Percentiles rank a stretch among this genome's conserved stretches.
Evolutionary conservation across 2,113 vertebrate genomes (phyloP).

Genomic region (Neogobius melanostomus): DNA sequence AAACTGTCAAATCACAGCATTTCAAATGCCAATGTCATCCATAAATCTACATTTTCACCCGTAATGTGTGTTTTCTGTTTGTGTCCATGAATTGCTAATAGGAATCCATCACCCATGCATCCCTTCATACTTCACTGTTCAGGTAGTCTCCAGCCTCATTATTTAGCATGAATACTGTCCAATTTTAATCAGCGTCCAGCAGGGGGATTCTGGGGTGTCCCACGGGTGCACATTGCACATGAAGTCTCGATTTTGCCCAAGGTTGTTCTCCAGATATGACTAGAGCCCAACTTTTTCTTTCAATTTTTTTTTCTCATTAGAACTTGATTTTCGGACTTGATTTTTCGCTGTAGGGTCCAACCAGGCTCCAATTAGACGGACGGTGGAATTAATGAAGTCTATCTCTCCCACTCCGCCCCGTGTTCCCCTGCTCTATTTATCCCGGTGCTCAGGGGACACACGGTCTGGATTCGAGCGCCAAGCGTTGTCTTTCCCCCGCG

Average conservation of each 20-base stretch:
- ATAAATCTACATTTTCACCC: slow-evolving; percentile 11
- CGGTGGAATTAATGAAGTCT: slow-evolving; percentile 72
- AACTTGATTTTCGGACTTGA: slow-evolving; percentile 62
- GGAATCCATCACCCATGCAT: slow-evolving; percentile 18
- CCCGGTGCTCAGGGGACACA: slow-evolving; percentile 71
- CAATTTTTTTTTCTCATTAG: slow-evolving; percentile 56
- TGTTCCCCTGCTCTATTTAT: slow-evolving; percentile 73
- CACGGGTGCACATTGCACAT: slow-evolving; percentile 48
- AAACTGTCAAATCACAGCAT: slow-evolving; percentile 6
- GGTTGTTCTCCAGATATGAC: slow-evolving; percentile 56
- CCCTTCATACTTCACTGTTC: slow-evolving; percentile 40
- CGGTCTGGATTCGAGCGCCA: slow-evolving; percentile 71
- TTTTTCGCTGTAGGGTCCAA: slow-evolving; percentile 68
- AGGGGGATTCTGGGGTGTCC: slow-evolving; percentile 49
- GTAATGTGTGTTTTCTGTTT: slow-evolving; percentile 8
- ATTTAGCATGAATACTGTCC: slow-evolving; percentile 50
- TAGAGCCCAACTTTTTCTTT: slow-evolving; percentile 43
- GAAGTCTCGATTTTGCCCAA: slow-evolving; percentile 62
- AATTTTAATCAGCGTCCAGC: slow-evolving; percentile 56
- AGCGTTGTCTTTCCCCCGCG: slow-evolving; percentile 55
- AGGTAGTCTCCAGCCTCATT: slow-evolving; percentile 54
- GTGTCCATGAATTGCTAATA: slow-evolving; percentile 15
- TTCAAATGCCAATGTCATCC: slow-evolving; percentile 1
- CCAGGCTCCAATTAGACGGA: slow-evolving; percentile 72
- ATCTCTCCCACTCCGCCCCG: slow-evolving; percentile 51